phyloP scores from a whole-genome alignment of 92 coral and sea anemone species.

The Meandrina meandrites region DNA sequence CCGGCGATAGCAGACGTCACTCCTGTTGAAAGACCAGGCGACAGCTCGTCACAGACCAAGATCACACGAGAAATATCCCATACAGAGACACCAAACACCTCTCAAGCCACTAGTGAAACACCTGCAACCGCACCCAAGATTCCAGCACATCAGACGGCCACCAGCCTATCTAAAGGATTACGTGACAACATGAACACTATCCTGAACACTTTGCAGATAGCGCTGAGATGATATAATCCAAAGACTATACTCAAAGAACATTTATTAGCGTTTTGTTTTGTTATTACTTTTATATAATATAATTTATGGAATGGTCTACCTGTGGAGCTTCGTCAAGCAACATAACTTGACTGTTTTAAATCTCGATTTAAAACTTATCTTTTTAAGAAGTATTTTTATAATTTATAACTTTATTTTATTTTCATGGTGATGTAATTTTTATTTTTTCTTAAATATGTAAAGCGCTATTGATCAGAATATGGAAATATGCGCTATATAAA shows the following conservation, averaged over 20 bases:
- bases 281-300: no score
- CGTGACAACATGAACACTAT: background rate
- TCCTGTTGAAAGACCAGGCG: background rate
- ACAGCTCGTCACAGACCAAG: slow-evolving; percentile 4
- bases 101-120: background rate
- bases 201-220: background rate
- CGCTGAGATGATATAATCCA: background rate
- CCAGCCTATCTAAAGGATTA: slow-evolving; percentile 47
- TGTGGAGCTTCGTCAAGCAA: no score
- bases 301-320: no score
- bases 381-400: no score
- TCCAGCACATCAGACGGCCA: slow-evolving; percentile 10
- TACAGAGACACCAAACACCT: background rate
- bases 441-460: no score
- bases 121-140: background rate
- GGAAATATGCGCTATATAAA: no score
- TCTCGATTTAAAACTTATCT: no score
- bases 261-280: slow-evolving; percentile 3
- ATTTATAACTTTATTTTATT: no score
- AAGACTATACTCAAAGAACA: background rate
- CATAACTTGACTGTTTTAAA: no score
- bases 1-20: background rate
- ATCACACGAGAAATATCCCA: background rate
- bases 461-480: no score
- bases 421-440: no score